Evolutionary conservation across 2,113 vertebrate species (phyloP), one percentile per base, ranked within the genome.

Genomic region (Dolichotis patagonum): DNA sequence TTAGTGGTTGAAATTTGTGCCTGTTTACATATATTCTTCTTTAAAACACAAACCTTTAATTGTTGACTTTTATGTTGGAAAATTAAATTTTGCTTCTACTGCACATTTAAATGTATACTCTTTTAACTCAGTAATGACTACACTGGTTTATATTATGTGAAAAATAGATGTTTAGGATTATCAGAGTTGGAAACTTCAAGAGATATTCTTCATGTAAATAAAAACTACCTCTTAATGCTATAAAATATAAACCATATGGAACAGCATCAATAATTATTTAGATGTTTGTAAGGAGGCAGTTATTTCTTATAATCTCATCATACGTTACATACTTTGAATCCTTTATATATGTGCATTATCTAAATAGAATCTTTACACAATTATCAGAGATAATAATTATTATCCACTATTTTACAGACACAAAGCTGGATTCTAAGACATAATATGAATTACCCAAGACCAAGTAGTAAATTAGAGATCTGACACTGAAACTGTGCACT

Each of bases 1-100:
- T 16, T 13, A 60, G 7, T 78, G 17, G 16, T 63, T 41, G 22
- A 7, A 16, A 52, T 69, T 56, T 80, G 89, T 82, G 26, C 41
- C 30, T 88, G 26, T 11, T 1, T 69, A 56, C 17, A 56, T 3
- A 87, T 56, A 52, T 1, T 84, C 41, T 41, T 28, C 46, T 85
- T 52, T 20, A 54, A 90, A 73, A 60, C 35, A 58, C 41, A 91
- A 92, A 35, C 10, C 63, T 88, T 90, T 75, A 52, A 85, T 73
- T 85, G 19, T 73, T 78, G 73, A 97, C 63, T 83, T 41, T 58
- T 19, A 90, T 67, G 20, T 49, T 92, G 17, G 60, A 85, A 94
- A 88, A 38, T 41, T 22, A 94, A 69, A 90, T 46, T 75, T 82
- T 58, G 7, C 14, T 87, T 88, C 60, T 49, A n/a, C 28, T 4